These are phyloP conservation scores for Vidua chalybeata DNA, from an alignment of 2,113 vertebrate genomes.

Conservation along the genomic window DNA sequence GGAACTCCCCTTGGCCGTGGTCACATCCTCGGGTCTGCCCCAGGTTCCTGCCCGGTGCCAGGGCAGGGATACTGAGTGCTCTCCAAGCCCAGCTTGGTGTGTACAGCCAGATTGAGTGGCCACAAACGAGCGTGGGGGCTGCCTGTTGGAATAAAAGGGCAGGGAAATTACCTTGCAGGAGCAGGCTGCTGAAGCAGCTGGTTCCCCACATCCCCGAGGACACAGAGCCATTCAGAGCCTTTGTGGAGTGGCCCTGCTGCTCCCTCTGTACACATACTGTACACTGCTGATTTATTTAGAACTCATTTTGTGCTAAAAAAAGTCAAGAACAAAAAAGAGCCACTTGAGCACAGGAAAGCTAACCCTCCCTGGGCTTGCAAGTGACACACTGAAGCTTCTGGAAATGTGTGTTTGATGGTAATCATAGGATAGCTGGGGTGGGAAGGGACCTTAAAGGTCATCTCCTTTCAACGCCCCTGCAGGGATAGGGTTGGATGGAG, in stretches of 20 bases:
- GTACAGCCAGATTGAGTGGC: not conserved
- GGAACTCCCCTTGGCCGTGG: accelerated
- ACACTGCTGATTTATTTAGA: not conserved
- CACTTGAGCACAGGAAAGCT: not conserved
- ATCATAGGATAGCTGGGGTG: not conserved
- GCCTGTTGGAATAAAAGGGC: not conserved
- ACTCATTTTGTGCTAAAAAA: not conserved
- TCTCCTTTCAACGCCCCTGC: not conserved
- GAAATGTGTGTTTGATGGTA: not conserved
- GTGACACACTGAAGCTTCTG: not conserved
- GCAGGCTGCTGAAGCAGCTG: not conserved
- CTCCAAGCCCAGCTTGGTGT: not conserved
- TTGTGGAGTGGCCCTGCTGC: not conserved
- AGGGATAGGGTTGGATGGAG: not conserved
- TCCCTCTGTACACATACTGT: not conserved
- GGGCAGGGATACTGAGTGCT: not conserved
- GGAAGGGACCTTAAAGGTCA: not conserved
- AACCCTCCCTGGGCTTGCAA: not conserved
- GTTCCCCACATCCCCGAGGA: not conserved
- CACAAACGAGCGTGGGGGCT: accelerated
- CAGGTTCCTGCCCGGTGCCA: not conserved
- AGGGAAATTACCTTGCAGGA: not conserved
- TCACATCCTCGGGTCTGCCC: not conserved
- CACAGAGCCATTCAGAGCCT: accelerated
- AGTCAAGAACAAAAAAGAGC: not conserved